Base-by-base conservation (phyloP, 1,140 invertebrate genomes). In the Augochlora pura region DNA sequence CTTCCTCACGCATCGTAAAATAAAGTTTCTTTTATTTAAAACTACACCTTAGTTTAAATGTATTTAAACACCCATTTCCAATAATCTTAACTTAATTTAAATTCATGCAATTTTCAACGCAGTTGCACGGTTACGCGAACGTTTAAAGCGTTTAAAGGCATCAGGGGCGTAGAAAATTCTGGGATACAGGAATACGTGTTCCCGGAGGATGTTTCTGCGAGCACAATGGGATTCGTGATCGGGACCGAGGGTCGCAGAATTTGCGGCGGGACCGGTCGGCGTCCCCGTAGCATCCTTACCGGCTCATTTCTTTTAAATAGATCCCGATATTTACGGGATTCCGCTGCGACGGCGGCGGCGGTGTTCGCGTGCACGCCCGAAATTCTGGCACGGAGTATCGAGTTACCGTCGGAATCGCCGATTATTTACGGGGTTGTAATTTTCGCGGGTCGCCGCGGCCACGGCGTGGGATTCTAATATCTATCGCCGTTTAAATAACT, bases 391-490 rank as follows among this genome's bases (percentile, higher is more conserved):
- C 69, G 46, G 49, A 78, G 38, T 72, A 78, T 72, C 68, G 49
- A 52, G 21, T 72, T 78, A 64, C 69, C 25, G 18, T 12, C 23
- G 18, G n/a, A n/a, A 23, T 32, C 46, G 12, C 23, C 27, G 46
- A 65, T 78, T 72, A 78, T 65, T 78, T 64, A 54, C 49, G 68
- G 27, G 23, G 68, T 63, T 64, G 38, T 63, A 72, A 78, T 78
- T 64, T 64, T 46, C 39, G 38, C 4, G 27, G 21, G 1, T 32
- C 32, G 32, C 2, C 42, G 42, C 9, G 5, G 57, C 25, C 59
- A 57, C 23, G 66, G 42, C 60, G 68, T 72, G 76, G 60, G 59
- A 64, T 63, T 72, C 38, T 64, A 78, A 78, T 46, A 46, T 72
- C 42, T 65, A 57, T 72, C 16, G 59, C 14, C 12, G 42, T 57